Percentiles rank a stretch among this genome's conserved stretches.
phyloP scores from a whole-genome alignment of 2,888 invertebrate genomes.

The Elmis aenea region DNA sequence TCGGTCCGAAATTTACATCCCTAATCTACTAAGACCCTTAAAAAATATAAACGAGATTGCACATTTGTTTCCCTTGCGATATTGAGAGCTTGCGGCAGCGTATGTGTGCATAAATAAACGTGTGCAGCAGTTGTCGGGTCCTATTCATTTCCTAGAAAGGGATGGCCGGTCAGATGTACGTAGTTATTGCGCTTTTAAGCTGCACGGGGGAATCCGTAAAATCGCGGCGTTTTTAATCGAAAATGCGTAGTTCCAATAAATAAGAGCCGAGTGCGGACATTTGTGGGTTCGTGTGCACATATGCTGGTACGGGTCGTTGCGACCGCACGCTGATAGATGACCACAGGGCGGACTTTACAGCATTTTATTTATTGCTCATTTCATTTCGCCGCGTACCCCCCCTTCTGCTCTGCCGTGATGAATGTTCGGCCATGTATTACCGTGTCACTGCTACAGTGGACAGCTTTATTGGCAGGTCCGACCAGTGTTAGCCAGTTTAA shows the following conservation, averaged over 20 bases:
- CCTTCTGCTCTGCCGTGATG: constrained; percentile 33
- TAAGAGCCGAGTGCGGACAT: constrained; percentile 20
- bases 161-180: no score
- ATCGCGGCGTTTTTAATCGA: no score
- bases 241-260: constrained; percentile 19
- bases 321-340: constrained; percentile 34
- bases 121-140: no score
- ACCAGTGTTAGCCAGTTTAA: constrained; percentile 36
- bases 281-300: constrained; percentile 21
- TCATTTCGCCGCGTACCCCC: constrained; percentile 33
- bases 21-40: no score
- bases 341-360: constrained; percentile 35
- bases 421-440: constrained; percentile 43
- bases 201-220: no score
- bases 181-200: no score
- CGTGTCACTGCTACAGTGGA: constrained; percentile 40
- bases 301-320: constrained; percentile 19
- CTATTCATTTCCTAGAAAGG: no score
- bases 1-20: no score
- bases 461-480: constrained; percentile 40
- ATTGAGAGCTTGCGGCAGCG: no score
- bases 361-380: constrained; percentile 46
- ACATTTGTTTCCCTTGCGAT: no score
- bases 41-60: no score
- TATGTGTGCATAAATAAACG: no score